Conservation (phyloP, 1,140 invertebrate genomes). For the Epicauta chinensis region DNA sequence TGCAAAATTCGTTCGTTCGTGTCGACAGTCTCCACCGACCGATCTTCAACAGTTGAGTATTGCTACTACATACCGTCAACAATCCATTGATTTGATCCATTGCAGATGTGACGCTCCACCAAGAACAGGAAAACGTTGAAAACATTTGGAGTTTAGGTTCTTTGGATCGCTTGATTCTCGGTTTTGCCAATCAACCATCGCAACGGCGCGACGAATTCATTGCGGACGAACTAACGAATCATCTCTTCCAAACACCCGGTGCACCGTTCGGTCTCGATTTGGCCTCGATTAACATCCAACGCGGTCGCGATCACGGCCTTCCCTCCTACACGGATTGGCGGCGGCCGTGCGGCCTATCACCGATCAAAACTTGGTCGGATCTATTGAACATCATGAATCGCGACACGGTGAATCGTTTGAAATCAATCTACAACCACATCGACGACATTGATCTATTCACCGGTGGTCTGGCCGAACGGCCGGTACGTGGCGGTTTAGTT, state of each 20-base stretch:
- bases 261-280: constrained; percentile 79
- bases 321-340: constrained; percentile 77
- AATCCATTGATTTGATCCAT: constrained; percentile 13
- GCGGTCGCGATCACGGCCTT: constrained; percentile 85
- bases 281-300: constrained; percentile 82
- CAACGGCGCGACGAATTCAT: constrained; percentile 79
- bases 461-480: constrained; percentile 77
- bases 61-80: neutral
- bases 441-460: constrained; percentile 90
- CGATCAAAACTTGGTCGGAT: constrained; percentile 68
- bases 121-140: constrained; percentile 58
- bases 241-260: constrained; percentile 69
- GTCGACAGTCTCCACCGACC: constrained; percentile 58
- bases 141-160: constrained; percentile 66
- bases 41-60: constrained; percentile 58
- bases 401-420: constrained; percentile 56
- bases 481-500: constrained; percentile 74
- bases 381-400: constrained; percentile 63
- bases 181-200: constrained; percentile 68
- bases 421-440: constrained; percentile 60
- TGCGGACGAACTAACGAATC: constrained; percentile 75
- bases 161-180: constrained; percentile 70
- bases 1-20: constrained; percentile 69
- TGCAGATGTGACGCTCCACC: constrained; percentile 70
- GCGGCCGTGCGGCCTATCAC: constrained; percentile 68